Percentiles rank a stretch among this genome's conserved stretches.
phyloP scores from a whole-genome alignment of 1,140 invertebrate genomes.

The Philopotamus ludificatus region DNA sequence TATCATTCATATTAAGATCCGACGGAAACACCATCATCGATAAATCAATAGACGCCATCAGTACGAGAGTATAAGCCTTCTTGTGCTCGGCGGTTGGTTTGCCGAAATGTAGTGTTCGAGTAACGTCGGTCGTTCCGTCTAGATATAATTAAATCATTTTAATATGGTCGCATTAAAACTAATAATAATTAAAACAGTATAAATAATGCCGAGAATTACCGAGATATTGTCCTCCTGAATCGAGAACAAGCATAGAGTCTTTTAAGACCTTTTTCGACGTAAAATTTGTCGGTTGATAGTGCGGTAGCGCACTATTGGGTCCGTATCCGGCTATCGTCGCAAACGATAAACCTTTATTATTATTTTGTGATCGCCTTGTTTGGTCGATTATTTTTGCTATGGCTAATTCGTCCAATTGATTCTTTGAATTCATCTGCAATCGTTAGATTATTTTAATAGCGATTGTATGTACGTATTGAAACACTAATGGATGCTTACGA shows the following conservation, averaged over 20 bases:
- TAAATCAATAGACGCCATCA: slow-evolving; percentile 83
- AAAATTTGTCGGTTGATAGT: slow-evolving; percentile 78
- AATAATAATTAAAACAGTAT: too few relatives aligned
- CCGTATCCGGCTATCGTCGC: slow-evolving; percentile 88
- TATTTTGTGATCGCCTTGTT: slow-evolving; percentile 67
- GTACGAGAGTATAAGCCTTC: slow-evolving; percentile 82
- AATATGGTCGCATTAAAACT: background rate
- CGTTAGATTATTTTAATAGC: background rate
- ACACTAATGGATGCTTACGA: background rate
- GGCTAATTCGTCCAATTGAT: slow-evolving; percentile 68
- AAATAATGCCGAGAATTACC: too few relatives aligned
- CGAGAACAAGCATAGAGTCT: slow-evolving; percentile 67
- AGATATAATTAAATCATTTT: slow-evolving; percentile 28
- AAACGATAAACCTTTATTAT: slow-evolving; percentile 74
- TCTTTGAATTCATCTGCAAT: slow-evolving; percentile 46
- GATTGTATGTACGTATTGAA: background rate
- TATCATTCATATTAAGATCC: slow-evolving; percentile 62
- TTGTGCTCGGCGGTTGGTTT: slow-evolving; percentile 72
- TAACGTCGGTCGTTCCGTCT: slow-evolving; percentile 93
- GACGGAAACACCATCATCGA: slow-evolving; percentile 67
- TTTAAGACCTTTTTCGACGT: slow-evolving; percentile 72
- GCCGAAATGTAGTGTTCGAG: slow-evolving; percentile 88
- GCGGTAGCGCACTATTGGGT: slow-evolving; percentile 84
- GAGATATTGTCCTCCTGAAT: slow-evolving; percentile 73
- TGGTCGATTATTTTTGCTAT: slow-evolving; percentile 65